These are phyloP conservation scores for Vandiemenella viatica DNA, from an alignment of 2,888 invertebrate genomes.

Conservation along the genomic window DNA sequence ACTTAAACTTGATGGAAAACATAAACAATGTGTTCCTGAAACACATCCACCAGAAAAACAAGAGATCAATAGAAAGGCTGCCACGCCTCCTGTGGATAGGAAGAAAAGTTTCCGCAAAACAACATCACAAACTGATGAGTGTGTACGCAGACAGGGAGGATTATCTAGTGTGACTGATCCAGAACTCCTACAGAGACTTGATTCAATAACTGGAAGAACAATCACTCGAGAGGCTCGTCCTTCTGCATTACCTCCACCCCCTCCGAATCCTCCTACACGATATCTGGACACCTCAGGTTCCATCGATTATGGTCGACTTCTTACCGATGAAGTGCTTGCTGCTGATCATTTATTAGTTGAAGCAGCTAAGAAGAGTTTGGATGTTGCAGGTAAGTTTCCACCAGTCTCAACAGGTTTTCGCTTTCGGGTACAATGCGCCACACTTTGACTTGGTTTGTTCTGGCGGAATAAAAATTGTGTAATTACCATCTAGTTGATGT, in stretches of 20 bases:
- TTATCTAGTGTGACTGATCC: conserved; percentile 52
- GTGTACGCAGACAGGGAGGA: conserved; percentile 26
- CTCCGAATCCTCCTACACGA: conserved; percentile 35
- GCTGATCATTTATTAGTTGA: conserved; percentile 70
- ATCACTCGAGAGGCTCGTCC: conserved; percentile 46
- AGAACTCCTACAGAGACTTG: conserved; percentile 46
- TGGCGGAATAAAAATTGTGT: too few species aligned
- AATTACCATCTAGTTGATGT: too few species aligned
- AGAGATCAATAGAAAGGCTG: conserved; percentile 17
- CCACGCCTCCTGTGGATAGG: conserved; percentile 31
- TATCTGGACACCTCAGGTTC: conserved; percentile 56
- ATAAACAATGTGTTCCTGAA: not conserved
- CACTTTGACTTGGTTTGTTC: too few species aligned
- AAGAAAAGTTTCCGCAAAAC: conserved; percentile 53
- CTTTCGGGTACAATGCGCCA: too few species aligned
- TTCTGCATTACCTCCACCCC: conserved; percentile 24
- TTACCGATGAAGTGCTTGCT: conserved; percentile 75
- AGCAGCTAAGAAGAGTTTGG: conserved; percentile 59
- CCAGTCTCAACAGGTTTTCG: too few species aligned
- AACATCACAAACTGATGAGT: conserved; percentile 35
- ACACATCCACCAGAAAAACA: conserved; percentile 3
- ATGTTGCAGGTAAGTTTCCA: conserved; percentile 39
- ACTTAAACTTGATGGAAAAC: conserved; percentile 35
- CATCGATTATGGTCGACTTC: conserved; percentile 63
- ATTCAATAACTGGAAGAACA: conserved; percentile 38